These are phyloP conservation scores for Fragum sueziense DNA, from an alignment of 2,888 invertebrate species.

Conservation along the genomic window DNA sequence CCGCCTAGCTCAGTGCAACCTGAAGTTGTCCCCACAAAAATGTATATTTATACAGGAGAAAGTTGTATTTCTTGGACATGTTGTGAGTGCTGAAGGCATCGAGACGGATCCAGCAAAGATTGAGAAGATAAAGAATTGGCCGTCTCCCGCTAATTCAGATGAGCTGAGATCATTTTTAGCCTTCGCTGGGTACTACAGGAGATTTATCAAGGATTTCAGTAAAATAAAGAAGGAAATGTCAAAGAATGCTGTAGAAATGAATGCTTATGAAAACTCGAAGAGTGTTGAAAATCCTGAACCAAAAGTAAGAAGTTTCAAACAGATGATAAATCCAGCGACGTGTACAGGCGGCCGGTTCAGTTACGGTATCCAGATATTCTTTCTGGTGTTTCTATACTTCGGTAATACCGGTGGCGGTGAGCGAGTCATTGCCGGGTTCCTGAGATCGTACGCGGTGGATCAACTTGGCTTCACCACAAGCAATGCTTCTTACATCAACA, in stretches of 20 bases:
- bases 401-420: constrained; percentile 67
- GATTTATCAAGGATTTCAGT: too few relatives aligned
- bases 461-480: constrained; percentile 58
- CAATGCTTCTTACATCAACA: constrained; percentile 65
- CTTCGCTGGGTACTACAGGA: too few relatives aligned
- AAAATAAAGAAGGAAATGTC: background rate
- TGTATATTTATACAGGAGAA: too few relatives aligned
- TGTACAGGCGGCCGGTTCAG: constrained; percentile 63
- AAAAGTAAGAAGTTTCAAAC: background rate
- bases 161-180: too few relatives aligned
- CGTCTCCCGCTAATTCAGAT: too few relatives aligned
- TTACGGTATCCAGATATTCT: constrained; percentile 61
- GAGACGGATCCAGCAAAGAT: too few relatives aligned
- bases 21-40: too few relatives aligned
- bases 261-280: background rate
- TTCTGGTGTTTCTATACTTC: constrained; percentile 61
- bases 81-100: too few relatives aligned
- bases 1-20: too few relatives aligned
- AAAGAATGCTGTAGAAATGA: background rate
- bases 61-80: too few relatives aligned
- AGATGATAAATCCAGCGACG: constrained; percentile 63
- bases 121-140: too few relatives aligned
- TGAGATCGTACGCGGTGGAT: constrained; percentile 69
- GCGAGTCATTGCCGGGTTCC: constrained; percentile 66
- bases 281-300: background rate